Evolutionary conservation across 2,113 vertebrate species (phyloP).

Genomic region (Chaetorhynchus papuensis): DNA sequence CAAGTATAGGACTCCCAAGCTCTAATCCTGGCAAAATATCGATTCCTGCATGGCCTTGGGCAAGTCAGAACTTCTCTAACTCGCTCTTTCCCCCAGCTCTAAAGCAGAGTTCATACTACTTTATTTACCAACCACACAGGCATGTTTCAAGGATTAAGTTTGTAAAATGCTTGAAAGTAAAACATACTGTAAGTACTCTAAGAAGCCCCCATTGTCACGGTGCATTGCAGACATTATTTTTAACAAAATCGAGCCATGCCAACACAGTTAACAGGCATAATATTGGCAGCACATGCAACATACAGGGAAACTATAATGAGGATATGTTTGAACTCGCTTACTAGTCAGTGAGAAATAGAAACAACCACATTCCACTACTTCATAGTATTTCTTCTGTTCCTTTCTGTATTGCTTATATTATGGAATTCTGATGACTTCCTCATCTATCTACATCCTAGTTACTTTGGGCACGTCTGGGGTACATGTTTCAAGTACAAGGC

Average conservation of each 20-base stretch:
- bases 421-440: neutral
- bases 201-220: neutral
- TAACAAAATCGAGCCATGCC: slow-evolving; percentile 23
- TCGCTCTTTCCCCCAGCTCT: slow-evolving; percentile 18
- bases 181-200: neutral
- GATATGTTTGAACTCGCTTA: slow-evolving; percentile 50
- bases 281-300: slow-evolving; percentile 14
- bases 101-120: slow-evolving; percentile 8
- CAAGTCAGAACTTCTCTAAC: slow-evolving; percentile 49
- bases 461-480: neutral
- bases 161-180: neutral
- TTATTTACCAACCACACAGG: neutral
- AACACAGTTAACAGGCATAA: slow-evolving; percentile 38
- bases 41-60: slow-evolving; percentile 26
- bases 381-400: slow-evolving; percentile 8
- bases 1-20: neutral
- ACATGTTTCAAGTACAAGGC: neutral
- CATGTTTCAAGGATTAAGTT: neutral
- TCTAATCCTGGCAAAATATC: neutral
- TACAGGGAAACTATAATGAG: neutral
- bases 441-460: neutral
- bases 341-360: slow-evolving; percentile 41
- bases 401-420: neutral
- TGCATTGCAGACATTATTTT: slow-evolving; percentile 10
- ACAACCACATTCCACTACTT: slow-evolving; percentile 49